Evolutionary conservation across 1,140 invertebrate genomes (phyloP).

Genomic region (Hormaphis cornu): DNA sequence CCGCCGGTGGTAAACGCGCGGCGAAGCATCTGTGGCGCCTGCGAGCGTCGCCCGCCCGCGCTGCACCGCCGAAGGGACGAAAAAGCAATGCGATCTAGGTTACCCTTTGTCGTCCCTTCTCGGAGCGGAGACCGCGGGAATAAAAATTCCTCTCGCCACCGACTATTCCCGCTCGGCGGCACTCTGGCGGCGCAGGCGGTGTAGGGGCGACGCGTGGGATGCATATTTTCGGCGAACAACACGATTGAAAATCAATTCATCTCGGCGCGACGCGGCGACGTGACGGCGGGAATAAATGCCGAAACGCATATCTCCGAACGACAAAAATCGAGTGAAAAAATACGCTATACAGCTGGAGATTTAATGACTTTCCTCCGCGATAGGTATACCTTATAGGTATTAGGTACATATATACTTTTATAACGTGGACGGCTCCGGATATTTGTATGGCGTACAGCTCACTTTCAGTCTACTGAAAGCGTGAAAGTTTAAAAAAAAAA

Average conservation of each 20-base stretch:
- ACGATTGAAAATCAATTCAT: slow-evolving; percentile 2
- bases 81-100: no score
- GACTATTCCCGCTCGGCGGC: background rate
- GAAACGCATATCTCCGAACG: background rate
- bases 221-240: slow-evolving; percentile 4
- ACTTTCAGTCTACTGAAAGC: no score
- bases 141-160: background rate
- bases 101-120: background rate
- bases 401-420: no score
- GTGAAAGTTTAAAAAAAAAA: no score
- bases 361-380: no score
- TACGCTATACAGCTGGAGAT: background rate
- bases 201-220: background rate
- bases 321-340: background rate
- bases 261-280: background rate
- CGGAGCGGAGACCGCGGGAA: background rate
- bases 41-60: background rate
- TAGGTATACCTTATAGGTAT: no score
- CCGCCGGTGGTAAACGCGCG: background rate
- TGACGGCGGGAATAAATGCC: background rate
- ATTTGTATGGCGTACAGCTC: no score
- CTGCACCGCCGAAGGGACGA: background rate
- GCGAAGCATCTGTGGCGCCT: slow-evolving; percentile 1
- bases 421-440: no score
- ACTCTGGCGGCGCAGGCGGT: no score